These are phyloP conservation scores for Teinopalpus imperialis DNA, from an alignment of 2,888 invertebrate species.

Conservation along the genomic window DNA sequence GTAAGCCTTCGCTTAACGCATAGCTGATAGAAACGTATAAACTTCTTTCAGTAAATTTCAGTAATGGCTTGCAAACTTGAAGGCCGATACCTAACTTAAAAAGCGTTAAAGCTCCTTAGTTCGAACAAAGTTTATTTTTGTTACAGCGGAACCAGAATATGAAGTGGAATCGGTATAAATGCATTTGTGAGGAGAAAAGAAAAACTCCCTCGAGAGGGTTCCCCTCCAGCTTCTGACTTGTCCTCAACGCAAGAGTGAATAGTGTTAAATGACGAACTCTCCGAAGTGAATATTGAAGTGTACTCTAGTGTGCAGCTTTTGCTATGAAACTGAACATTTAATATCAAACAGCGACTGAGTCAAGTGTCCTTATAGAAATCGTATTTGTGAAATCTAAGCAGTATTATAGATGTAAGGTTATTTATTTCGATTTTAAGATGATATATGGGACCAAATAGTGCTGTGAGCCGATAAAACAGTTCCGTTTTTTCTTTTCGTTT, in stretches of 20 bases:
- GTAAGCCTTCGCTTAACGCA: too few relatives aligned
- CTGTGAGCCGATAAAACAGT: constrained; percentile 58
- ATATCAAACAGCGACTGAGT: constrained; percentile 44
- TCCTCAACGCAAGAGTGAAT: not conserved
- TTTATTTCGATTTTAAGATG: constrained; percentile 49
- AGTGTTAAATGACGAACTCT: not conserved
- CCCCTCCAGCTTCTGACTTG: constrained; percentile 5
- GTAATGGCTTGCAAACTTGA: too few relatives aligned
- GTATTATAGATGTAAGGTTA: constrained; percentile 67
- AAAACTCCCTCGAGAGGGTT: constrained; percentile 29
- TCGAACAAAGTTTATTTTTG: constrained; percentile 49
- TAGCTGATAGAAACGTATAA: too few relatives aligned
- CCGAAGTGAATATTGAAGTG: constrained; percentile 4
- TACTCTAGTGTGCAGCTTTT: too few relatives aligned
- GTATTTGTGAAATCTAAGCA: constrained; percentile 53
- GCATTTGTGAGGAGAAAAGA: constrained; percentile 57
- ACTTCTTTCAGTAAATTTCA: too few relatives aligned
- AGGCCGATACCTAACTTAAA: too few relatives aligned
- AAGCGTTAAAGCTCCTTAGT: not conserved
- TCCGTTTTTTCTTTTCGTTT: constrained; percentile 48
- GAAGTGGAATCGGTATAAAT: constrained; percentile 76
- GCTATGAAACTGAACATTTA: constrained; percentile 9
- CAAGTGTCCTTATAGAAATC: constrained; percentile 48
- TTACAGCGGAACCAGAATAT: constrained; percentile 72
- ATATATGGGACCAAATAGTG: constrained; percentile 71